Evolutionary conservation across 2,113 vertebrate genomes (phyloP), one percentile per base, ranked within the genome.

Genomic region (Phasianus colchicus): DNA sequence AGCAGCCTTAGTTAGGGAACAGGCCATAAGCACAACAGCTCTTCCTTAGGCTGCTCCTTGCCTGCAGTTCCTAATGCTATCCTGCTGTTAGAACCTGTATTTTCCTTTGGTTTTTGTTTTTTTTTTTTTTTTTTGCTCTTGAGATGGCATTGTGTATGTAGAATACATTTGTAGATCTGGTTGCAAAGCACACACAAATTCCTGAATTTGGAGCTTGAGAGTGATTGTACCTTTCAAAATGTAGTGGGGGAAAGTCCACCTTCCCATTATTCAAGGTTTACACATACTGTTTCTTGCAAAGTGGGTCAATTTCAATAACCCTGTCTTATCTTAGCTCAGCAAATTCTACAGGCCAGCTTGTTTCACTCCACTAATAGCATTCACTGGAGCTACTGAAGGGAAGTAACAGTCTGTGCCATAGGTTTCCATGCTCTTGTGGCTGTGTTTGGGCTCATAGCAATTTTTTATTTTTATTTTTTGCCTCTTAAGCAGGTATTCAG

Each of bases 221-320:
- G 16, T 13, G 36, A 85, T n/a, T 5, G 9, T 6, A n/a, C 36
- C 30, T 54, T 32, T 83, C 50, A 38, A 66, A 78, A 84, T 9
- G 15, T 40, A 16, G 14, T 22, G 22, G 32, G 11, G n/a, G 55
- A 47, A 79, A 43, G 32, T 60, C 18, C 52, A 65, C 70, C 61
- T 78, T 75, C 48, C 15, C 29, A 25, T 34, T 67, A 54, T 15
- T 64, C 48, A 78, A 4, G 17, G 79, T 30, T 43, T 38, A 71
- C 11, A 81, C 4, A 19, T 4, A 13, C 4, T 7, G 42, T 48
- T 24, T 24, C 54, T 72, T 72, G 65, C 24, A 81, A 92, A 91
- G 84, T 80, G 95, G 79, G 83, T 91, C 79, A 83, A 7, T 72
- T 91, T 90, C 88, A 93, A 90, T 81, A 88, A 90, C n/a, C 27